A percentile compares a stretch with the other conserved stretches of the same genome.
Conservation (phyloP, 2,113 vertebrate genomes). For the Semicossyphus pulcher region DNA sequence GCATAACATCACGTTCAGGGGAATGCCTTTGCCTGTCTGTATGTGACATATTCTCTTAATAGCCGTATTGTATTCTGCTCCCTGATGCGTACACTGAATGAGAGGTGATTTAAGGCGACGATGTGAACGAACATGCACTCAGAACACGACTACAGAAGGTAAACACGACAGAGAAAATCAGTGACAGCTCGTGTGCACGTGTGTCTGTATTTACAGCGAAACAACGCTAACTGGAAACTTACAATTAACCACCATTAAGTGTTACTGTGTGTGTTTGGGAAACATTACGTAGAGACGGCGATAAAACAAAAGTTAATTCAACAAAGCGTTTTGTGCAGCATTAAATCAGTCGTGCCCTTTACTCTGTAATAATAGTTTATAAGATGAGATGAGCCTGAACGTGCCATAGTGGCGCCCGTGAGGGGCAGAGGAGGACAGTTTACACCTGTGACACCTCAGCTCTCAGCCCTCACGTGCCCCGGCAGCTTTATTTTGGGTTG, state of each 20-base stretch:
- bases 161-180: background rate
- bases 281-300: background rate
- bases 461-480: conserved; percentile 16
- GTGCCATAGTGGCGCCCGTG: conserved; percentile 39
- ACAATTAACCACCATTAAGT: background rate
- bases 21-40: background rate
- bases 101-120: background rate
- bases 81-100: background rate
- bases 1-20: background rate
- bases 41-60: background rate
- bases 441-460: conserved; percentile 27
- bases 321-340: conserved; percentile 26
- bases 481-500: background rate
- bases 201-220: background rate
- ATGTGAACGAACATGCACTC: conserved; percentile 2
- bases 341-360: conserved; percentile 37
- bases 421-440: conserved; percentile 25
- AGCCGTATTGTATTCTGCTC: background rate
- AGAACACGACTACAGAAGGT: background rate
- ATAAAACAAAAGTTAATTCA: conserved; percentile 26
- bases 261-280: background rate
- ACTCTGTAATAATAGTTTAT: conserved; percentile 60
- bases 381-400: conserved; percentile 35
- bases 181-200: background rate
- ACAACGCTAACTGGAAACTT: background rate